Percentiles rank a stretch among this genome's conserved stretches.
Conservation (phyloP, 2,113 vertebrate genomes). For the Pseudolaguvia tuberculata region DNA sequence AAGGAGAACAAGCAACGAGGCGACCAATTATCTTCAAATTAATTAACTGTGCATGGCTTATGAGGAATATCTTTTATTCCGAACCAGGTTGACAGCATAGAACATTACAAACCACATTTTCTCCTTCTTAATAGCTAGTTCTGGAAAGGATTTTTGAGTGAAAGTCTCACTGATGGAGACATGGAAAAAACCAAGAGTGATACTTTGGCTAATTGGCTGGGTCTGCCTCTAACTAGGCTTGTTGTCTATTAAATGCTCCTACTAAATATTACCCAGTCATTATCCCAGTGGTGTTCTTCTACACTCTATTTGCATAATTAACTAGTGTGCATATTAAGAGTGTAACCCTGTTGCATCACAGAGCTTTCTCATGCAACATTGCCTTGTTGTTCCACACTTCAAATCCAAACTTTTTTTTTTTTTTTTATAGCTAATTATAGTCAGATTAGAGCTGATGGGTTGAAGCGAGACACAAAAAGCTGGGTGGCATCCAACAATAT, state of each 20-base stretch:
- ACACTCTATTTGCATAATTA: conserved; percentile 46
- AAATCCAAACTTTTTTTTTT: conserved; percentile 1
- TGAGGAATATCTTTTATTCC: not conserved
- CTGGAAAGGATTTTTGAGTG: not conserved
- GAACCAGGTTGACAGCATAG: not conserved
- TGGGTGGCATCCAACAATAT: not conserved
- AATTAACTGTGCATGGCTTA: not conserved
- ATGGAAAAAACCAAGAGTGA: conserved; percentile 14
- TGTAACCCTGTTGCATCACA: conserved; percentile 32
- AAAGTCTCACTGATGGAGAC: not conserved
- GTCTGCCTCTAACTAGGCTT: conserved; percentile 22
- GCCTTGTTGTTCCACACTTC: conserved; percentile 23
- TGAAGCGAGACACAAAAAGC: not conserved
- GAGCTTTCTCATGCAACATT: conserved; percentile 25
- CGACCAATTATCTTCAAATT: not conserved
- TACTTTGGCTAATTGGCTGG: conserved; percentile 34
- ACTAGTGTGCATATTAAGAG: conserved; percentile 47
- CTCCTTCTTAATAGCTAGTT: not conserved
- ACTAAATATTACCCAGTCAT: conserved; percentile 44
- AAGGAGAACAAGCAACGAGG: no score
- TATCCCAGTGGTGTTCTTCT: conserved; percentile 36
- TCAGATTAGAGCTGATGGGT: conserved; percentile 17
- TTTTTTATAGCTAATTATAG: conserved; percentile 32
- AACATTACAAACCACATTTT: not conserved
- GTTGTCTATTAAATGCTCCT: conserved; percentile 31